Base-by-base conservation (phyloP, 1,140 invertebrate species). In the Ylistrum balloti region DNA sequence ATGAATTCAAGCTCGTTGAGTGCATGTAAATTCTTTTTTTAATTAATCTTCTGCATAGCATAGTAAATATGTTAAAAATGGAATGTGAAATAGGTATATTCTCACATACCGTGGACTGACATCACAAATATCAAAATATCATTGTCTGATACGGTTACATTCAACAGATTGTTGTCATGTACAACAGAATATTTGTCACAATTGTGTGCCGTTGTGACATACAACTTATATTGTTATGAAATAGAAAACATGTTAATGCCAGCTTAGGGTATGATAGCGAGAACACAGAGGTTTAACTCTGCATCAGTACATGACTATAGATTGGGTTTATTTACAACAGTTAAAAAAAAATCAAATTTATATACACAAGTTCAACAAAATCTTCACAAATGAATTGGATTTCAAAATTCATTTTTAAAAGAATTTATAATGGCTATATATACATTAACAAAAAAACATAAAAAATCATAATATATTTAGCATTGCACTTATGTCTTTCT, bases 401-500 rank as follows among this genome's bases (percentile, higher is more conserved):
- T 74, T 74, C 56, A 74, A 28, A 74, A 74, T 74, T 28, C n/a
- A 74, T n/a, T 74, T n/a, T 74, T 28, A 74, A 74, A 74, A 5
- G 20, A 3, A 74, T 28, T 74, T 28, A 74, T n/a, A 28, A 74
- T 28, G 22, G 22, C 56, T 28, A 74, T 28, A 74, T 74, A 28
- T 28, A n/a, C 13, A 74, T n/a, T 28, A 28, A 28, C 0, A 28
- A n/a, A 74, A n/a, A 74, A 74, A 74, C 28, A 5, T 5, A 28
- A n/a, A 74, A 74, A 74, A n/a, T n/a, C n/a, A n/a, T n/a, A 74
- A 74, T 74, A 74, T 74, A 74, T 28, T 74, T 28, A 9, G 28
- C 56, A 74, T 74, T 74, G 56, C 56, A 74, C 56, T 74, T 74
- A 28, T 48, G 45, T 48, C 45, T 28, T 38, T 74, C 56, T 74